Conservation (phyloP, 2,888 invertebrate genomes). For the Muschampia plurimacula region DNA sequence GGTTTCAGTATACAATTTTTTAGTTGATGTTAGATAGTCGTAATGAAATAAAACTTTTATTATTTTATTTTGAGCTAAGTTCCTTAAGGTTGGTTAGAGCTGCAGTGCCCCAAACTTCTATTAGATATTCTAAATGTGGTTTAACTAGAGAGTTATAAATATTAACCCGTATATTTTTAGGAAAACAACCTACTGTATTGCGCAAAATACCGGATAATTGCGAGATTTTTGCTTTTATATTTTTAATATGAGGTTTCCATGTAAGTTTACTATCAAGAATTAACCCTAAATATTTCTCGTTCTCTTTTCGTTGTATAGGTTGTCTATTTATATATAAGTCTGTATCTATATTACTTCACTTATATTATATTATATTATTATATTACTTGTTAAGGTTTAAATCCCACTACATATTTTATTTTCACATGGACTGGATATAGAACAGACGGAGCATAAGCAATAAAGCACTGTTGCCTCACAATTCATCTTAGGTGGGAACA, state of each 20-base stretch:
- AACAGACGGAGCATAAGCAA: too few relatives aligned
- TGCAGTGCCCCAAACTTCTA: conserved; percentile 38
- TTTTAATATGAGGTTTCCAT: background rate
- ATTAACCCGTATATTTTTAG: background rate
- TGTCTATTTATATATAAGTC: too few relatives aligned
- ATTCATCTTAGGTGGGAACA: too few relatives aligned
- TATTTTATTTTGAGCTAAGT: conserved; percentile 36
- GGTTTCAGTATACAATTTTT: conserved; percentile 33
- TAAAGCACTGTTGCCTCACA: too few relatives aligned
- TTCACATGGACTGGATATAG: too few relatives aligned
- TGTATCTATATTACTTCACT: too few relatives aligned
- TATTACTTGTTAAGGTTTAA: too few relatives aligned
- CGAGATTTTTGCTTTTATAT: background rate
- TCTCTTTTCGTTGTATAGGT: too few relatives aligned
- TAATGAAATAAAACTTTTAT: conserved; percentile 39
- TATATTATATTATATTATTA: too few relatives aligned
- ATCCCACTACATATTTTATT: too few relatives aligned
- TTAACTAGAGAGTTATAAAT: conserved; percentile 26
- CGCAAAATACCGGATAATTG: background rate
- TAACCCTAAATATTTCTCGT: too few relatives aligned
- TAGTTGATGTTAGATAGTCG: conserved; percentile 30
- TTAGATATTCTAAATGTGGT: conserved; percentile 38
- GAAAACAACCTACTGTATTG: background rate
- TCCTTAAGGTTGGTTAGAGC: conserved; percentile 21
- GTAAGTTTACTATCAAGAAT: background rate